phyloP scores from a whole-genome alignment of 2,888 invertebrate species.

The Saturnia japonica region DNA sequence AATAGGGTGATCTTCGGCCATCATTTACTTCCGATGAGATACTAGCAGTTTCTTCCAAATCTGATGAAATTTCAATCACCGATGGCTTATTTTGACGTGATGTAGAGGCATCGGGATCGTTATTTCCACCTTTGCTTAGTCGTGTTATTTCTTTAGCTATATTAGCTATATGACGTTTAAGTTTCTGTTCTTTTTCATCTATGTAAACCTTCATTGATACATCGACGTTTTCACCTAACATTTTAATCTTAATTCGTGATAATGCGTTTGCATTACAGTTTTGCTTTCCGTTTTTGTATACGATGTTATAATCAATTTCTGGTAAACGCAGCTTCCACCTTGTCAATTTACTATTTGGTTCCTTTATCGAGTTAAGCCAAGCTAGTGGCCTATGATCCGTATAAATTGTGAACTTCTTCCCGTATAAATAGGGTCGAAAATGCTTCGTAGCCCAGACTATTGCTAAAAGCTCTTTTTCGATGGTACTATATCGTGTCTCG shows the following conservation, averaged over 20 bases:
- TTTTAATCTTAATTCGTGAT: conserved; percentile 11
- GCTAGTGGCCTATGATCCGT: conserved; percentile 27
- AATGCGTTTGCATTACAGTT: conserved; percentile 27
- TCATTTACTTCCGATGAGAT: no score
- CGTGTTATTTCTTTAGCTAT: background rate
- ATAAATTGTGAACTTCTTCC: conserved; percentile 24
- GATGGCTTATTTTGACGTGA: background rate
- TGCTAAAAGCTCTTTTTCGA: conserved; percentile 24
- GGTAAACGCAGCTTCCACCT: conserved; percentile 42
- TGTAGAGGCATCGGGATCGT: background rate
- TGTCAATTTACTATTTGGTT: no score
- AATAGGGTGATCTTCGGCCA: no score
- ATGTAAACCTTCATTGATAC: background rate
- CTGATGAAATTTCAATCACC: background rate
- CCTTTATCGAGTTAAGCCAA: conserved; percentile 16
- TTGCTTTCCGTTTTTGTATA: conserved; percentile 23
- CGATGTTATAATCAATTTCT: conserved; percentile 29
- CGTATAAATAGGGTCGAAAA: conserved; percentile 36
- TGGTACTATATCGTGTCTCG: conserved; percentile 24
- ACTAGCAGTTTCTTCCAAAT: no score
- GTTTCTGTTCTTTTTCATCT: background rate
- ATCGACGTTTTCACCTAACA: background rate
- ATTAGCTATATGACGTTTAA: background rate
- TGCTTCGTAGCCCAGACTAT: conserved; percentile 43
- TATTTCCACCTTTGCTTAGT: background rate